Percentiles rank a stretch among this genome's conserved stretches.
Conservation (phyloP, 2,113 vertebrate species). For the Coturnix japonica region DNA sequence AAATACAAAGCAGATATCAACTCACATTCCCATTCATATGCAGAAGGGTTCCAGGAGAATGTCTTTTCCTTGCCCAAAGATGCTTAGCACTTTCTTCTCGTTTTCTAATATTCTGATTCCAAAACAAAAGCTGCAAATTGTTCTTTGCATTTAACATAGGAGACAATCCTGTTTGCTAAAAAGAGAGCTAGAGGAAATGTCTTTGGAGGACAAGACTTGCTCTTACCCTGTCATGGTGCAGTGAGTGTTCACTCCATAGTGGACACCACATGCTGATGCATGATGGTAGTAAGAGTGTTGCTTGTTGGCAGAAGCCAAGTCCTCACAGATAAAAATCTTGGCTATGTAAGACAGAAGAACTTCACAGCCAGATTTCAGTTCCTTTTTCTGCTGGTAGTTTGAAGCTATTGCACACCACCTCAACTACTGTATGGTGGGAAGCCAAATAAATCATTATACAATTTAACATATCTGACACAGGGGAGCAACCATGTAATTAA, state of each 20-base stretch:
- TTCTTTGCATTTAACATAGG: not conserved
- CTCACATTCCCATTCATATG: not conserved
- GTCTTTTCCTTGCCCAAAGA: not conserved
- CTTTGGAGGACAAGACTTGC: not conserved
- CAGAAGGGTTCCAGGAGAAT: not conserved
- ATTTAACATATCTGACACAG: not conserved
- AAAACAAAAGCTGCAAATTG: not conserved
- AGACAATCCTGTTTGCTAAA: not conserved
- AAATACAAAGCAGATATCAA: not conserved
- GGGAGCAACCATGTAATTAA: constrained; percentile 28
- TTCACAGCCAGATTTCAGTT: not conserved
- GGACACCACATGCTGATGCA: rapidly evolving
- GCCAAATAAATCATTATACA: constrained; percentile 36
- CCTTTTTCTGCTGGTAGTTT: not conserved
- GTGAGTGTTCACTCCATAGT: not conserved
- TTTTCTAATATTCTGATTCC: not conserved
- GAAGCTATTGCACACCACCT: not conserved
- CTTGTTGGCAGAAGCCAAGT: not conserved
- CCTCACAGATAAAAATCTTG: not conserved
- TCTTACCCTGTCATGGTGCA: rapidly evolving
- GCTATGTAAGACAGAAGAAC: not conserved
- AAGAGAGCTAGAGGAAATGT: not conserved
- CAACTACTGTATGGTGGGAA: not conserved
- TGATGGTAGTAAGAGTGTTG: not conserved
- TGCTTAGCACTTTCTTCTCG: not conserved